A percentile compares a stretch with the other conserved stretches of the same genome.
Conservation (phyloP, 2,888 invertebrate species). For the Scotopteryx bipunctaria region DNA sequence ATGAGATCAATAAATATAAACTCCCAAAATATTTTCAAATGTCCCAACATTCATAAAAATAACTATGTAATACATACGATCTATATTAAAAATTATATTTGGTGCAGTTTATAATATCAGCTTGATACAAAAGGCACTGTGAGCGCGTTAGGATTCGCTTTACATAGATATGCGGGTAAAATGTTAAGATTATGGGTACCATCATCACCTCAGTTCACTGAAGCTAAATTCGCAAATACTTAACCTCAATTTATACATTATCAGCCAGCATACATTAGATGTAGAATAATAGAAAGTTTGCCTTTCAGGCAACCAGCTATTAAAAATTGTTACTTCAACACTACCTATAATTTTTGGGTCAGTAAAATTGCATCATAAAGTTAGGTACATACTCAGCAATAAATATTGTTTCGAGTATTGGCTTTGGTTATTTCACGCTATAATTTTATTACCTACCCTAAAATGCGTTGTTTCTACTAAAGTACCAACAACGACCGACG, state of each 20-base stretch:
- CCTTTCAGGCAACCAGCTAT: conserved; percentile 5
- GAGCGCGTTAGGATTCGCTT: conserved; percentile 28
- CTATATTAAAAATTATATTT: conserved; percentile 37
- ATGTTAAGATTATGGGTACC: not conserved
- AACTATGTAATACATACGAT: conserved; percentile 24
- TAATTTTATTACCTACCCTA: conserved; percentile 64
- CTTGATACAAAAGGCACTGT: conserved; percentile 54
- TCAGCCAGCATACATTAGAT: not conserved
- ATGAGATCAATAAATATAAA: conserved; percentile 73
- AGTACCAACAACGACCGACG: conserved; percentile 10
- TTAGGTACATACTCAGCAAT: conserved; percentile 46
- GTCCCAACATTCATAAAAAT: conserved; percentile 32
- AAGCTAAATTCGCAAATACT: conserved; percentile 17
- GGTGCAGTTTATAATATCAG: conserved; percentile 46
- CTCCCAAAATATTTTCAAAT: conserved; percentile 36
- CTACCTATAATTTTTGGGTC: conserved; percentile 4
- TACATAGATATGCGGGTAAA: conserved; percentile 13
- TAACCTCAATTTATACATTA: not conserved
- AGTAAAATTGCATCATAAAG: conserved; percentile 14
- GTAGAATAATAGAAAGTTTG: not conserved
- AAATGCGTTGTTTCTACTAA: conserved; percentile 25
- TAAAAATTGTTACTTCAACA: not conserved
- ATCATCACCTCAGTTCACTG: conserved; percentile 4
- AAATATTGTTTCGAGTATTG: conserved; percentile 64
- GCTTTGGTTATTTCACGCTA: conserved; percentile 69